These are phyloP conservation scores for Paramisgurnus dabryanus DNA, from an alignment of 2,113 vertebrate genomes.

Conservation along the genomic window DNA sequence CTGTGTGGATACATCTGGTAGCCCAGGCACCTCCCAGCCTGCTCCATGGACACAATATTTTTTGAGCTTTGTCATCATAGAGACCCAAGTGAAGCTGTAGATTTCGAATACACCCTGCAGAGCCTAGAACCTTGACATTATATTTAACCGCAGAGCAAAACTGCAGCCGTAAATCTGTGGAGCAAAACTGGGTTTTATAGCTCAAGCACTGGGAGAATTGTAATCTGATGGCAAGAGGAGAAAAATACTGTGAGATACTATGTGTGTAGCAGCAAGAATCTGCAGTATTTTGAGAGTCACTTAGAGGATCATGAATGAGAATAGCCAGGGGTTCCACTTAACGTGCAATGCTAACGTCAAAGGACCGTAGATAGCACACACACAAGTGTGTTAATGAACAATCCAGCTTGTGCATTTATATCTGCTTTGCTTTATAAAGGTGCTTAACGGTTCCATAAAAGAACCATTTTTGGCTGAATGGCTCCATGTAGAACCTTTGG, in stretches of 20 bases:
- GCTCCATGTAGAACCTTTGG: too few species aligned
- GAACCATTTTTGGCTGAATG: too few species aligned
- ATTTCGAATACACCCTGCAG: conserved; percentile 63
- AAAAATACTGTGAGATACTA: conserved; percentile 1
- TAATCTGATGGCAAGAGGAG: background rate
- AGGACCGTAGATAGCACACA: conserved; percentile 1
- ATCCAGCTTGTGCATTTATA: background rate
- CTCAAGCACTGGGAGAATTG: conserved; percentile 11
- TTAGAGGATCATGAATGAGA: conserved; percentile 62
- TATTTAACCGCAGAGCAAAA: conserved; percentile 60
- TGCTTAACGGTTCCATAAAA: too few species aligned
- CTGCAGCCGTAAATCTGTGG: conserved; percentile 65
- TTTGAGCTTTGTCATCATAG: conserved; percentile 57
- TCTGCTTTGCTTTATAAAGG: background rate
- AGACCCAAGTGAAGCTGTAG: conserved; percentile 60
- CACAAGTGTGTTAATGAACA: conserved; percentile 14
- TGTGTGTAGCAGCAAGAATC: background rate
- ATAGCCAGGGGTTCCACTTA: conserved; percentile 60
- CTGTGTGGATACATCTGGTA: conserved; percentile 19
- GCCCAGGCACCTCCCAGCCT: conserved; percentile 28
- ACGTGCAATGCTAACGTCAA: conserved; percentile 42
- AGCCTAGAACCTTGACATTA: conserved; percentile 64
- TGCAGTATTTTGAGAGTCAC: conserved; percentile 56
- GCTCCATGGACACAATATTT: conserved; percentile 51
- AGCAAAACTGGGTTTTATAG: conserved; percentile 61